Evolutionary conservation across 2,113 vertebrate species (phyloP).

Genomic region (Thalassarche chlororhynchos): DNA sequence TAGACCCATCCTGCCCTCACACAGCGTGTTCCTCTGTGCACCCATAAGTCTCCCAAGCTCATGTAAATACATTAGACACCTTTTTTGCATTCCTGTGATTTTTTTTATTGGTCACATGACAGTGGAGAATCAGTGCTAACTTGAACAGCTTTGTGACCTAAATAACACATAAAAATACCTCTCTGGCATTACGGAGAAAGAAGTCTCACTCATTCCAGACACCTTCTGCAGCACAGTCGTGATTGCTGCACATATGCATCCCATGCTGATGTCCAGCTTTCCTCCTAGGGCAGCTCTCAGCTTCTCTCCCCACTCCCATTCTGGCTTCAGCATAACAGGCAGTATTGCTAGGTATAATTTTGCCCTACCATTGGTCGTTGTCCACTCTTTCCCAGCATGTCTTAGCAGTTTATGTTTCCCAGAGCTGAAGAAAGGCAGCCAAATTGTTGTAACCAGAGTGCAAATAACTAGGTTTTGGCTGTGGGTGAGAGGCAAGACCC

Average conservation of each 20-base stretch:
- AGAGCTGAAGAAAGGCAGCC: background rate
- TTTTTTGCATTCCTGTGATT: background rate
- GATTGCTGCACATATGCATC: background rate
- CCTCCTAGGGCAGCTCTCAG: background rate
- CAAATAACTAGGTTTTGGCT: background rate
- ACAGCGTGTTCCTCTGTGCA: background rate
- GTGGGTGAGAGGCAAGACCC: background rate
- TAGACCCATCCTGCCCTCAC: background rate
- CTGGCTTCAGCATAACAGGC: background rate
- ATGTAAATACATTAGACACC: background rate
- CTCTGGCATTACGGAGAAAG: background rate
- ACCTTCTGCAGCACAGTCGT: background rate
- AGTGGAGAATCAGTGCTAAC: background rate
- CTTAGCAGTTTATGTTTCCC: background rate
- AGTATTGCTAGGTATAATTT: background rate
- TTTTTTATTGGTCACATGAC: background rate
- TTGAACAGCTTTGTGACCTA: background rate
- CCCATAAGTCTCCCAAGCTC: background rate
- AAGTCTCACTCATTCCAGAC: background rate
- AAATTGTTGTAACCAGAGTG: background rate
- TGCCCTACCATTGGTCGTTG: background rate
- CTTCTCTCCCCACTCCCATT: background rate
- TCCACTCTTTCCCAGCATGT: background rate
- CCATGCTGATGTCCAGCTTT: background rate
- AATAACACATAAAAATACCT: background rate